Evolutionary conservation across 2,888 invertebrate genomes (phyloP).

Genomic region (Drosophila kanekoi): DNA sequence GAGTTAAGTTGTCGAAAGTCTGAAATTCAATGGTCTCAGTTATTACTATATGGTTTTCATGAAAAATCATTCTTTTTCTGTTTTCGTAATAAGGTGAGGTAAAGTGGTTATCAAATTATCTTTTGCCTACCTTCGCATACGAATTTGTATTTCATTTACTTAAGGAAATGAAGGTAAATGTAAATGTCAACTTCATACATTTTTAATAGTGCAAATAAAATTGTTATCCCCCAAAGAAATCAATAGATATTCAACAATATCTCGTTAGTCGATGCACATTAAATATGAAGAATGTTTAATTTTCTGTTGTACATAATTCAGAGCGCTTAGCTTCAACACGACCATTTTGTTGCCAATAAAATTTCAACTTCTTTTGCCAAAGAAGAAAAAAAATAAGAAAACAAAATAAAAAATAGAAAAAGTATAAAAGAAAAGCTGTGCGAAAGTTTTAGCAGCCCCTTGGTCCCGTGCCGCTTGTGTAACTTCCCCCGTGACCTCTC

Average conservation of each 20-base stretch:
- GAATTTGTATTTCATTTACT: too few species aligned
- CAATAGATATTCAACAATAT: background rate
- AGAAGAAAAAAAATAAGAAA: conserved; percentile 4
- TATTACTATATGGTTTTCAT: too few species aligned
- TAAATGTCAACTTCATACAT: too few species aligned
- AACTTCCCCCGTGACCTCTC: conserved; percentile 1
- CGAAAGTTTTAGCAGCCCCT: conserved; percentile 54
- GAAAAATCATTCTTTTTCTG: too few species aligned
- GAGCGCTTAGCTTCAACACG: conserved; percentile 36
- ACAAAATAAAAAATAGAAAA: conserved; percentile 14
- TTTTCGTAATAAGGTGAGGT: too few species aligned
- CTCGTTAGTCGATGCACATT: conserved; percentile 3
- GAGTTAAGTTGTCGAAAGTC: too few species aligned
- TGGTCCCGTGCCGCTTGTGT: conserved; percentile 1
- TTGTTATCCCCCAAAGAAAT: background rate
- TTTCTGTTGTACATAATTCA: conserved; percentile 43
- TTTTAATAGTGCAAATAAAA: background rate
- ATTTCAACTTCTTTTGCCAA: conserved; percentile 36
- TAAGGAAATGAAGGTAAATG: too few species aligned
- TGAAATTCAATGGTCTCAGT: too few species aligned
- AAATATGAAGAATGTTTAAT: conserved; percentile 38
- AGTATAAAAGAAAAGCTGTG: conserved; percentile 26
- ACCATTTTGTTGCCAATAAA: conserved; percentile 71
- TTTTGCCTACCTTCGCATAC: too few species aligned
- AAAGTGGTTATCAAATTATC: too few species aligned